Conservation (phyloP, 2,113 vertebrate species). For the Clarias batrachus region DNA sequence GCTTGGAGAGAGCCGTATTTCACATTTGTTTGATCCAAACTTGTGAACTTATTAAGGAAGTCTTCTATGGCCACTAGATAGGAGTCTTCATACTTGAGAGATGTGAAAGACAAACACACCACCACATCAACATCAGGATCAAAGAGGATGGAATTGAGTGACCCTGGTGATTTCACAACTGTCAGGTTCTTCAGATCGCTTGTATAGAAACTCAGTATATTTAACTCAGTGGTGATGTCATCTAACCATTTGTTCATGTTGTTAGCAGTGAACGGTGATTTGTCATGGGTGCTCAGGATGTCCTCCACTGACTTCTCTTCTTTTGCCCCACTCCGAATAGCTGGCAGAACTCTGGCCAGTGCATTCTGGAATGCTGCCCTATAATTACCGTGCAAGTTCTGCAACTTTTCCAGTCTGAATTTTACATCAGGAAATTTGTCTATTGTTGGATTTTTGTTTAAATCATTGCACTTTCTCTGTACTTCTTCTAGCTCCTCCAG, state of each 20-base stretch:
- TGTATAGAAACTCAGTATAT: conserved; percentile 24
- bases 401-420: conserved; percentile 48
- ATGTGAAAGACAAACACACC: conserved; percentile 56
- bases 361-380: conserved; percentile 37
- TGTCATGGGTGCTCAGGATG: neutral
- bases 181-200: conserved; percentile 44
- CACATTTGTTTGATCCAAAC: neutral
- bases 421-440: conserved; percentile 56
- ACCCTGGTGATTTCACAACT: neutral
- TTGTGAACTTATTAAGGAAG: neutral
- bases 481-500: conserved; percentile 55
- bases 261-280: conserved; percentile 23
- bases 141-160: neutral
- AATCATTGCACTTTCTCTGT: conserved; percentile 58
- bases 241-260: conserved; percentile 52
- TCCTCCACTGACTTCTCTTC: conserved; percentile 44
- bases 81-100: conserved; percentile 43
- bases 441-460: conserved; percentile 7
- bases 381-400: conserved; percentile 34
- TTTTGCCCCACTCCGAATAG: conserved; percentile 54
- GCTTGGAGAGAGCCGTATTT: neutral
- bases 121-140: neutral
- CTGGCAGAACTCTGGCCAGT: conserved; percentile 48
- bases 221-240: conserved; percentile 49
- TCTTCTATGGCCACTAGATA: conserved; percentile 13